Evolutionary conservation across 1,140 invertebrate genomes (phyloP).

Genomic region (Charaxes varanes): DNA sequence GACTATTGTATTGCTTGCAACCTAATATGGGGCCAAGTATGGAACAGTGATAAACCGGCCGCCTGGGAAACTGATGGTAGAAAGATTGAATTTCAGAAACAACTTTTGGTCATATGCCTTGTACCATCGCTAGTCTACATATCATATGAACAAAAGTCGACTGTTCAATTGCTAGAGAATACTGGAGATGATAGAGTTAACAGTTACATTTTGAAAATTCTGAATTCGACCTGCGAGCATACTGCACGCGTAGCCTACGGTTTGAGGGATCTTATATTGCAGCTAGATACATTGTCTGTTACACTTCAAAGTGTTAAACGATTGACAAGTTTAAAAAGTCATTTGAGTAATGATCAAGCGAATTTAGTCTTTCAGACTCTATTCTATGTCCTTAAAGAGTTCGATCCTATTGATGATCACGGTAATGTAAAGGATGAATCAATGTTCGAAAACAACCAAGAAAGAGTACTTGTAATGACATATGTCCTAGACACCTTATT

Average conservation of each 20-base stretch:
- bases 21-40: conserved; percentile 42
- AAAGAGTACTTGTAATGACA: conserved; percentile 53
- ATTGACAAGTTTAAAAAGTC: conserved; percentile 71
- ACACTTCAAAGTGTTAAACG: conserved; percentile 79
- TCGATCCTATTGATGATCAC: conserved; percentile 42
- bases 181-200: conserved; percentile 73
- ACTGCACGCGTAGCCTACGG: conserved; percentile 78
- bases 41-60: conserved; percentile 23
- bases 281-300: conserved; percentile 72
- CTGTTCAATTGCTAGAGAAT: too few relatives aligned
- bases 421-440: conserved; percentile 26
- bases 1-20: conserved; percentile 47
- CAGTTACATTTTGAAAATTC: conserved; percentile 77
- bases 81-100: conserved; percentile 53
- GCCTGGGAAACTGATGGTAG: conserved; percentile 19
- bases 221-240: conserved; percentile 76
- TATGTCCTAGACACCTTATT: conserved; percentile 78
- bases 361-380: conserved; percentile 82
- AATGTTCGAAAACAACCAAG: conserved; percentile 30
- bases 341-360: conserved; percentile 77
- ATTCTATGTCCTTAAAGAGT: conserved; percentile 79
- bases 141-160: conserved; percentile 39
- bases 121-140: conserved; percentile 75
- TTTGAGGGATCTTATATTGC: conserved; percentile 72
- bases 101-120: conserved; percentile 76